Base-by-base conservation (phyloP, 2,113 vertebrate genomes). In the Epinephelus fuscoguttatus region DNA sequence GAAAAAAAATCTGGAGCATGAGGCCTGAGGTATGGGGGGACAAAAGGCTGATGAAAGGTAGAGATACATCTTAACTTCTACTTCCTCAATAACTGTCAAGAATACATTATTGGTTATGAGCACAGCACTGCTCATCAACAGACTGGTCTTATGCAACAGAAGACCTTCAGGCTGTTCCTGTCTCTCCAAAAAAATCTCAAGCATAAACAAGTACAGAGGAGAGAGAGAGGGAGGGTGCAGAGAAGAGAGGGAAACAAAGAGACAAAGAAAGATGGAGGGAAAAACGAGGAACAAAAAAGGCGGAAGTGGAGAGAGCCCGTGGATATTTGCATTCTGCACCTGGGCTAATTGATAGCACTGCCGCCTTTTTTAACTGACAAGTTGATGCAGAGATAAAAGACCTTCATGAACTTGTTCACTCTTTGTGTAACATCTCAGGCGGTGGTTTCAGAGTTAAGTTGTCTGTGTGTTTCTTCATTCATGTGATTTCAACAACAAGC, bases 81-180 rank as follows among this genome's bases (percentile, higher is more conserved):
- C 60, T 55, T 78, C 61, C 15, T 47, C 23, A 72, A 21, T 63
- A 78, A 49, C 19, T 76, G 55, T 30, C n/a, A 30, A 27, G 9
- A 55, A 72, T 37, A 45, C 40, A 47, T 42, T 45, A 33, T 63
- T 67, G 76, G 61, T 79, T 78, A 52, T 30, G 19, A 70, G 13
- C 30, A 15, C 19, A 53, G 62, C 21, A 19, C 33, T 49, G 13
- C 42, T 70, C 23, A 86, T 56, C 8, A 71, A 71, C 80, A 21
- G 11, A 42, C 49, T 15, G 18, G 11, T 42, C 25, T 84, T 75
- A 74, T 79, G 61, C 74, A 93, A 91, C 52, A 76, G 42, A 80
- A 75, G 75, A 55, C 77, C 88, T 81, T 70, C 60, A 7, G 91
- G 81, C 84, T 78, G 25, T 91, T 88, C 66, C 78, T 80, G 68